Conservation (phyloP, 2,797 vertebrate genomes). For the Nannoperca obscura region DNA sequence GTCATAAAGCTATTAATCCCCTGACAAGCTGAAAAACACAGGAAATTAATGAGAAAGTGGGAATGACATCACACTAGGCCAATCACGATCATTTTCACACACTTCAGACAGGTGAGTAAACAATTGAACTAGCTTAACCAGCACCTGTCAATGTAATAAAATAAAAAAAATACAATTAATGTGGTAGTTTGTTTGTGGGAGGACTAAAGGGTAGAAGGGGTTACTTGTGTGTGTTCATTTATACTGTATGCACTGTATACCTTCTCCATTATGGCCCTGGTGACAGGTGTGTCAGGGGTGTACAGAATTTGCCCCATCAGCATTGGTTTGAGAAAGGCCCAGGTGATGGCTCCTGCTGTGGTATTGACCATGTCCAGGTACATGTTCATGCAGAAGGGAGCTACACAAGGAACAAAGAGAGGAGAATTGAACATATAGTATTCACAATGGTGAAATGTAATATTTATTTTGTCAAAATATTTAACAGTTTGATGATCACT, state of each 20-base stretch:
- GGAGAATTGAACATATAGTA: neutral
- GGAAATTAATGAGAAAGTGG: neutral
- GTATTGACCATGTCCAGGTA: constrained; percentile 96
- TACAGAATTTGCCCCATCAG: constrained; percentile 93
- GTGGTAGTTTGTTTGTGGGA: neutral
- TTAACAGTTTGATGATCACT: neutral
- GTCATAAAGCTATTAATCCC: neutral
- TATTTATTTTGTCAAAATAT: neutral
- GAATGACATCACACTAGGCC: neutral
- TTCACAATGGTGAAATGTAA: neutral
- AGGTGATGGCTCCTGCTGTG: constrained; percentile 92
- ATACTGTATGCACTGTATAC: constrained; percentile 72
- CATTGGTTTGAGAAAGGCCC: constrained; percentile 97
- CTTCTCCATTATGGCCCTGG: constrained; percentile 91
- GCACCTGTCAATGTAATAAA: neutral
- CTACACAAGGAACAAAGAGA: constrained; percentile 74
- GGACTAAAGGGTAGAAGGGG: neutral
- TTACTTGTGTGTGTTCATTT: neutral
- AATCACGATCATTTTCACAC: neutral
- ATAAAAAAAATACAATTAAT: neutral
- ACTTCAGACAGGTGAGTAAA: constrained; percentile 6
- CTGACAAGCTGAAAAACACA: neutral
- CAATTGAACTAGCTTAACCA: neutral
- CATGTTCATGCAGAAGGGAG: constrained; percentile 91
- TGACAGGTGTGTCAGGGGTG: constrained; percentile 89